Evolutionary conservation across 2,888 invertebrate genomes (phyloP).

Genomic region (Argyresthia goedartella): DNA sequence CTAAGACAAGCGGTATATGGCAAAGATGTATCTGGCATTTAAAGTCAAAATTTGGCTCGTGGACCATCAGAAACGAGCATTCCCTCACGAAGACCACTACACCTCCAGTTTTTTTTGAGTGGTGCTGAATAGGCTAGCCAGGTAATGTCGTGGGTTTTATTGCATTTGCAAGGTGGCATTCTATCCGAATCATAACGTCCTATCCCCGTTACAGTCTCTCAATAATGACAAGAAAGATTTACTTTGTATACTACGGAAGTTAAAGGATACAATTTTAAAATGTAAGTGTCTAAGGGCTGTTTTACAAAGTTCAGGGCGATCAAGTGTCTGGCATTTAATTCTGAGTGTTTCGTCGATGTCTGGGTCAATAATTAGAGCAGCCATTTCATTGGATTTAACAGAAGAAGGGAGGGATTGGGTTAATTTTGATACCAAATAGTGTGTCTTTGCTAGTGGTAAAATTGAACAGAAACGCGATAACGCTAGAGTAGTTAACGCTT

Average conservation of each 20-base stretch:
- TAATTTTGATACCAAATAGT: neutral
- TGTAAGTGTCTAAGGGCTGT: neutral
- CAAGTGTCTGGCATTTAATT: no score
- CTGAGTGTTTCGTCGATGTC: no score
- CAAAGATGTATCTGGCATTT: neutral
- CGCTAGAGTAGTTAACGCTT: no score
- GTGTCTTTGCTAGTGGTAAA: no score
- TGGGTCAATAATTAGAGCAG: no score
- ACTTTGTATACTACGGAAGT: neutral
- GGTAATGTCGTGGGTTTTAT: neutral
- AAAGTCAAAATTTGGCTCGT: neutral
- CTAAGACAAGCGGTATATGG: neutral
- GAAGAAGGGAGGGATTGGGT: no score
- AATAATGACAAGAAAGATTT: neutral
- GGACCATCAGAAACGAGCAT: neutral
- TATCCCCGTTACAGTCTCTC: neutral
- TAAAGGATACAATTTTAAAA: neutral
- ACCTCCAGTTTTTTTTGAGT: neutral
- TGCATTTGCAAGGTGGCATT: neutral
- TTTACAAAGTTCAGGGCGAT: no score
- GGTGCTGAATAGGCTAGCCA: neutral
- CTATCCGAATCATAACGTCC: neutral
- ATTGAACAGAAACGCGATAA: no score
- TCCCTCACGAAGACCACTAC: neutral
- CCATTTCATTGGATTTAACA: neutral